Evolutionary conservation across 2,888 invertebrate species (phyloP).

Genomic region (Lymantria dispar): DNA sequence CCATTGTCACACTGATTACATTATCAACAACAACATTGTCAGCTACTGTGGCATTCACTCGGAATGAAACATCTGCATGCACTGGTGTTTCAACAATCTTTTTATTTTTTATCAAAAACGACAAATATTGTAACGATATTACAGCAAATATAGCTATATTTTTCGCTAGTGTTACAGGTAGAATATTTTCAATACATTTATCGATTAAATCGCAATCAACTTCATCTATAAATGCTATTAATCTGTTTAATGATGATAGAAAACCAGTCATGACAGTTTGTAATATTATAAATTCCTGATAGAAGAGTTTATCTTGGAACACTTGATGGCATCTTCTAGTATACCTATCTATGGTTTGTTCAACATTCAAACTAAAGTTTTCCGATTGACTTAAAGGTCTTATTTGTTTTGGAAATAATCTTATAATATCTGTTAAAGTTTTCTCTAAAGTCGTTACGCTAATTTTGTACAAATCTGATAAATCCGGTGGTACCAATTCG

Average conservation of each 20-base stretch:
- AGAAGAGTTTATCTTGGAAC: conserved; percentile 75
- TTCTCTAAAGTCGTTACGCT: conserved; percentile 60
- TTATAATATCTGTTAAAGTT: conserved; percentile 59
- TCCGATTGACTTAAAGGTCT: conserved; percentile 76
- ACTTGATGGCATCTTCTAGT: conserved; percentile 75
- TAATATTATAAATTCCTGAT: conserved; percentile 66
- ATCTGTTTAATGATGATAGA: conserved; percentile 51
- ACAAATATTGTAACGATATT: conserved; percentile 72
- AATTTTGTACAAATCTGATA: conserved; percentile 59
- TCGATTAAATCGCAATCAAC: conserved; percentile 69
- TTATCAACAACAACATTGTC: conserved; percentile 67
- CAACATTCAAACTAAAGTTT: conserved; percentile 63
- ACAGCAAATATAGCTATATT: conserved; percentile 69
- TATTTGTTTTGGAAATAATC: conserved; percentile 72
- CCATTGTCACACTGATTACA: conserved; percentile 57
- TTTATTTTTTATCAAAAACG: conserved; percentile 75
- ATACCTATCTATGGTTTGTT: conserved; percentile 74
- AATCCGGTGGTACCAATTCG: conserved; percentile 60
- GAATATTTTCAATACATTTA: conserved; percentile 64
- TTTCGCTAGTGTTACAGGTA: conserved; percentile 56
- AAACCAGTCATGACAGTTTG: conserved; percentile 65
- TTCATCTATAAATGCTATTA: conserved; percentile 57
- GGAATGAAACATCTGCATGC: conserved; percentile 68
- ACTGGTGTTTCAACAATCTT: conserved; percentile 71
- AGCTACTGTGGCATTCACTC: conserved; percentile 47